These are phyloP conservation scores for Grus americana DNA, from an alignment of 2,113 vertebrate genomes.

Conservation along the genomic window DNA sequence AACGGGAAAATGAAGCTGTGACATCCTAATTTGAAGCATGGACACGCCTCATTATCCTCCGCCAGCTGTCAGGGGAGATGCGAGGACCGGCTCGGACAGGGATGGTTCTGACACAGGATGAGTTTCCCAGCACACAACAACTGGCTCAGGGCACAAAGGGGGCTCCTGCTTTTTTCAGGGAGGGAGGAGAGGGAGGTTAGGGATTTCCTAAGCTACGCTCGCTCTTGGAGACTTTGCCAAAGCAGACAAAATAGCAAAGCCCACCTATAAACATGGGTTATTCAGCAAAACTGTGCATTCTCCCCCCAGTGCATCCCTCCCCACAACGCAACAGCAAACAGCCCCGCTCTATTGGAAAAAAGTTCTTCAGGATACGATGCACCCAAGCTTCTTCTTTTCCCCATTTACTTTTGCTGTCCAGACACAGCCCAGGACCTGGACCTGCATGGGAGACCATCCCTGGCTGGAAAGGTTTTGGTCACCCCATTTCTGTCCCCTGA, in stretches of 20 bases:
- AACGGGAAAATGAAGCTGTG: not conserved
- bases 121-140: not conserved
- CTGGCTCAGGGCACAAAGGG: not conserved
- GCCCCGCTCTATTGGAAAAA: not conserved
- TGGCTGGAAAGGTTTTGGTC: not conserved
- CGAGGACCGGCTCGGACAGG: not conserved
- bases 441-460: not conserved
- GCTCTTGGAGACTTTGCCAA: not conserved
- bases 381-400: not conserved
- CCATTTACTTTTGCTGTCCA: not conserved
- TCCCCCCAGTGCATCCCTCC: not conserved
- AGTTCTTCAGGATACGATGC: rapidly evolving
- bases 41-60: not conserved
- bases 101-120: not conserved
- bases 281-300: rapidly evolving
- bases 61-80: not conserved
- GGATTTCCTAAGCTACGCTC: not conserved
- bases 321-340: not conserved
- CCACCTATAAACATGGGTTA: rapidly evolving
- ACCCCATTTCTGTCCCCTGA: not conserved
- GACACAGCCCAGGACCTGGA: not conserved
- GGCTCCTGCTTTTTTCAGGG: not conserved
- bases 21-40: rapidly evolving
- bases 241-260: not conserved
- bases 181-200: not conserved